phyloP scores from a whole-genome alignment of 2,797 vertebrate genomes.

The Atherinosoma microstoma region DNA sequence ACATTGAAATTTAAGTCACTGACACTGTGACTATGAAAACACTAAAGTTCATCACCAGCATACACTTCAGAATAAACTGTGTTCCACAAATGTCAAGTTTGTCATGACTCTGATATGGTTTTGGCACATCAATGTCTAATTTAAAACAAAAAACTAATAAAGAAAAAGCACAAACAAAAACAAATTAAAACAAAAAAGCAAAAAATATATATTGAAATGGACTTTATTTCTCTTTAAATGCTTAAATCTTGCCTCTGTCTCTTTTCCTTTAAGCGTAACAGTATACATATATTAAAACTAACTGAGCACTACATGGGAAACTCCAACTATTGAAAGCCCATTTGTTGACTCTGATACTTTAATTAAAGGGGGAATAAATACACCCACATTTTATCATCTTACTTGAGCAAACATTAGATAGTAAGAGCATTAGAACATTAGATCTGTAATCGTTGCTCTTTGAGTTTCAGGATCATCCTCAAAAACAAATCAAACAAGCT shows the following conservation, averaged over 20 bases:
- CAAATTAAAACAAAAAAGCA: neutral
- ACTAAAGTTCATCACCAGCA: neutral
- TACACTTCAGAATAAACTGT: slow-evolving; percentile 1
- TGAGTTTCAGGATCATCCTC: neutral
- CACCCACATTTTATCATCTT: neutral
- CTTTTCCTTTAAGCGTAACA: neutral
- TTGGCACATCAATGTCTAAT: slow-evolving; percentile 3
- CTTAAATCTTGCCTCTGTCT: neutral
- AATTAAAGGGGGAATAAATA: neutral
- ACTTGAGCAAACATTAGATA: neutral
- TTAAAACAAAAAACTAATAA: slow-evolving; percentile 6
- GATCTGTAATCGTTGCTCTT: neutral
- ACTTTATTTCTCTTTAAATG: neutral
- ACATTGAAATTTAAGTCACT: neutral
- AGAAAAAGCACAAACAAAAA: neutral
- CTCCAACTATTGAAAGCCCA: neutral
- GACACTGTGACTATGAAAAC: neutral
- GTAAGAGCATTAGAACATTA: neutral
- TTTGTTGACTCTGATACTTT: neutral
- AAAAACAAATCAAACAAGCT: slow-evolving; percentile 10
- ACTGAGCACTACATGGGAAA: neutral
- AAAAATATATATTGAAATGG: neutral
- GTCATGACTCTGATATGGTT: slow-evolving; percentile 8
- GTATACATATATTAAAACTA: neutral
- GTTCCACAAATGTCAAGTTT: neutral